Percentiles rank a stretch among this genome's conserved stretches.
Conservation (phyloP, 2,797 vertebrate genomes). For the Channallabes apus region DNA sequence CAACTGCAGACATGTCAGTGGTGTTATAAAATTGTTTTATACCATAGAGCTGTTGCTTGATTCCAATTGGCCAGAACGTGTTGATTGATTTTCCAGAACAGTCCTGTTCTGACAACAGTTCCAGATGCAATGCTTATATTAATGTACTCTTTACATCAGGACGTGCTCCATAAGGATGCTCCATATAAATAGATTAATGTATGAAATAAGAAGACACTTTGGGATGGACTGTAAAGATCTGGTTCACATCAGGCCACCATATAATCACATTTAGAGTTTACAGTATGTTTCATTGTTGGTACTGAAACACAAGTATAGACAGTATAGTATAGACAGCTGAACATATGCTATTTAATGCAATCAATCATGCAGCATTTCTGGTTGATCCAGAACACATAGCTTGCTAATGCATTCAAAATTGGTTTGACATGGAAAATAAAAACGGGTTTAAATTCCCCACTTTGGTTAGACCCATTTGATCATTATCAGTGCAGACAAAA, state of each 20-base stretch:
- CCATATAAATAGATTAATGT: not conserved
- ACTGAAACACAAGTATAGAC: not conserved
- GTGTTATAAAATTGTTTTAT: not conserved
- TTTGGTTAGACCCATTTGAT: conserved; percentile 33
- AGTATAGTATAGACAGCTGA: not conserved
- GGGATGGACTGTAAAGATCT: not conserved
- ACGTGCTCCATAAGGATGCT: not conserved
- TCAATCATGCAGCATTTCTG: conserved; percentile 26
- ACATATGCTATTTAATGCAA: not conserved
- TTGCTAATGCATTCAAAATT: conserved; percentile 26
- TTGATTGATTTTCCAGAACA: not conserved
- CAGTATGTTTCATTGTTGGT: not conserved
- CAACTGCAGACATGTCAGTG: not conserved
- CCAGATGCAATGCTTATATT: not conserved
- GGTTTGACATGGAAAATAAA: conserved; percentile 35
- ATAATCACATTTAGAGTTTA: not conserved
- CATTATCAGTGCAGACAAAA: conserved; percentile 27
- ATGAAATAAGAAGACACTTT: not conserved
- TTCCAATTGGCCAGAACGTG: not conserved
- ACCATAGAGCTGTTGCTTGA: not conserved
- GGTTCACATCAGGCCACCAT: not conserved
- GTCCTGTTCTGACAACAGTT: not conserved
- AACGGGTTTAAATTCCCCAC: conserved; percentile 12
- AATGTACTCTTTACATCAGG: not conserved
- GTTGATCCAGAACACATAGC: conserved; percentile 21